These are phyloP conservation scores for Drosophila atripex DNA, from an alignment of 2,888 invertebrate genomes.

Conservation along the genomic window DNA sequence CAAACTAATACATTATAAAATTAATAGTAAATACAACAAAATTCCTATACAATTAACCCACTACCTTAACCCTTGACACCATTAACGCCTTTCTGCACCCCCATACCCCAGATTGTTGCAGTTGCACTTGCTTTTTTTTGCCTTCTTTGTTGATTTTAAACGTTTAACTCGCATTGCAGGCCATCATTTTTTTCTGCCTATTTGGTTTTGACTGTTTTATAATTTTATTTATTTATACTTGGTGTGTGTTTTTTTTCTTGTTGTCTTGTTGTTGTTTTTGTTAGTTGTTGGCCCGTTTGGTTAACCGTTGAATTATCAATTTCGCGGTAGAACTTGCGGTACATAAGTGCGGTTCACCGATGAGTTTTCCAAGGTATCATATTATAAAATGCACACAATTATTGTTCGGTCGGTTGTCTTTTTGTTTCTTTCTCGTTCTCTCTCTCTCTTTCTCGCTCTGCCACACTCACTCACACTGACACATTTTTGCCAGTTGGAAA, in stretches of 20 bases:
- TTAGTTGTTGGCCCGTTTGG: slow-evolving; percentile 70
- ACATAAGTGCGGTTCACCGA: slow-evolving; percentile 82
- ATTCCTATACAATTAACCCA: background rate
- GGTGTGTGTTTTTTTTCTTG: slow-evolving; percentile 3
- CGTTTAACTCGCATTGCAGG: slow-evolving; percentile 61
- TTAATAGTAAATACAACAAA: background rate
- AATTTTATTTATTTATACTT: slow-evolving; percentile 38
- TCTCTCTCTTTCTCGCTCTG: background rate
- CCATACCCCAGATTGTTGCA: slow-evolving; percentile 2
- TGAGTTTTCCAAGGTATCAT: slow-evolving; percentile 81
- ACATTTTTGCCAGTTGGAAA: slow-evolving; percentile 42
- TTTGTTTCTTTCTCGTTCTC: slow-evolving; percentile 19
- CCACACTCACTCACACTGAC: background rate
- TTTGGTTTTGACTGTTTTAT: slow-evolving; percentile 40
- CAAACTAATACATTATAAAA: background rate
- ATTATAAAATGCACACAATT: slow-evolving; percentile 35
- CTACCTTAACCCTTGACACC: slow-evolving; percentile 1
- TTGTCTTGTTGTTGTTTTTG: slow-evolving; percentile 51
- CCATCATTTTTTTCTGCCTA: slow-evolving; percentile 16
- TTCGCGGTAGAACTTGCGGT: slow-evolving; percentile 83
- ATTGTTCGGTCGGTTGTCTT: slow-evolving; percentile 16
- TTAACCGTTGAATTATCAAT: slow-evolving; percentile 83
- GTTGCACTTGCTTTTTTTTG: background rate
- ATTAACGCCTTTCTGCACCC: too few relatives aligned
- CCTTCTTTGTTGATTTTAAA: slow-evolving; percentile 64